Evolutionary conservation across 92 coral and sea anemone genomes (phyloP).

Genomic region (Heteractis magnifica): DNA sequence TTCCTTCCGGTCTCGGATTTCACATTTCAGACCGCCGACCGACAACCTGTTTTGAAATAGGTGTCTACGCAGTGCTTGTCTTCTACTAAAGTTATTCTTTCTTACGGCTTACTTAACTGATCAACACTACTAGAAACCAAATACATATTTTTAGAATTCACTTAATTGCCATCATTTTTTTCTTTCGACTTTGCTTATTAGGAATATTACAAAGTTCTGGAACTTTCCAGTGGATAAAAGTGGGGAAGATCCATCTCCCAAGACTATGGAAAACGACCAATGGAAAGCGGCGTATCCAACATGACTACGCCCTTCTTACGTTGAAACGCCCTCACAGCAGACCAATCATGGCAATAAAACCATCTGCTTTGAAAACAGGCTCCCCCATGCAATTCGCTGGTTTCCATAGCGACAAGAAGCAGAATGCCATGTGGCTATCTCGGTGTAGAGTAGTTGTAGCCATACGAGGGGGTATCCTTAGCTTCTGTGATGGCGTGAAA

Average conservation of each 20-base stretch:
- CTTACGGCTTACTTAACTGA: no score
- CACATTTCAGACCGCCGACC: no score
- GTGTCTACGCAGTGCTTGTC: no score
- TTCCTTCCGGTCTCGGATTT: no score
- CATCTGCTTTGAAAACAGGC: slow-evolving; percentile 50
- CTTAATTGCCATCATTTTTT: neutral
- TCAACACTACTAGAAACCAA: no score
- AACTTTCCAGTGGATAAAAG: slow-evolving; percentile 70
- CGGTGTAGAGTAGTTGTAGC: slow-evolving; percentile 46
- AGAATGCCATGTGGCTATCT: slow-evolving; percentile 72
- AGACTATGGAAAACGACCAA: slow-evolving; percentile 52
- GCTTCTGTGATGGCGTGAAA: slow-evolving; percentile 65
- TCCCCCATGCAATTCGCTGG: slow-evolving; percentile 72
- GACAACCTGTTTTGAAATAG: no score
- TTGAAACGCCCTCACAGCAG: slow-evolving; percentile 65
- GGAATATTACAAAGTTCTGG: slow-evolving; percentile 71
- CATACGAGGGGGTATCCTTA: slow-evolving; percentile 57
- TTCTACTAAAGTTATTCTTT: no score
- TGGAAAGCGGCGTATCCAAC: slow-evolving; percentile 32
- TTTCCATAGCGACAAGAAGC: slow-evolving; percentile 78
- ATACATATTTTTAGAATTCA: neutral
- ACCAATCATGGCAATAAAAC: slow-evolving; percentile 59
- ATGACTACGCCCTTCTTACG: slow-evolving; percentile 79
- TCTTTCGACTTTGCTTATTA: neutral
- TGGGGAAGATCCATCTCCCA: slow-evolving; percentile 54